Evolutionary conservation across 2,888 invertebrate species (phyloP).

Genomic region (Andricus curvator): DNA sequence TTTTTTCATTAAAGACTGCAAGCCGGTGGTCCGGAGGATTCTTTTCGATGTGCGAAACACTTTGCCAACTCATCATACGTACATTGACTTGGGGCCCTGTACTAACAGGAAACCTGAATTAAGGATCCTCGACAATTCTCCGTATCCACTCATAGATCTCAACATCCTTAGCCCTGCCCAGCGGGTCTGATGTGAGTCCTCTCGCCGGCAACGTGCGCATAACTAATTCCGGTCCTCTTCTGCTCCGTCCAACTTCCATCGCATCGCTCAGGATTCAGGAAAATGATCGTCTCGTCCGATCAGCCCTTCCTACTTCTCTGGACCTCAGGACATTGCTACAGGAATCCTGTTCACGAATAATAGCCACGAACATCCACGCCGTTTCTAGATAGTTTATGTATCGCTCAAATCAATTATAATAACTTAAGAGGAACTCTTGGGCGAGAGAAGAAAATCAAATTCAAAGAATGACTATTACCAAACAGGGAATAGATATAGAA

Average conservation of each 20-base stretch:
- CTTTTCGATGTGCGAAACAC: conserved; percentile 36
- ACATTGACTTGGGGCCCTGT: conserved; percentile 12
- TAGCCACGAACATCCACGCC: neutral
- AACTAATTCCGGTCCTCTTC: conserved; percentile 24
- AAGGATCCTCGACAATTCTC: conserved; percentile 49
- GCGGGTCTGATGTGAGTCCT: conserved; percentile 40
- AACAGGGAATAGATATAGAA: conserved; percentile 16
- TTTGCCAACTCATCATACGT: conserved; percentile 50
- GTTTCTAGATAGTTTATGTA: neutral
- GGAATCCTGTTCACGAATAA: conserved; percentile 1
- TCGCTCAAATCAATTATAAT: neutral
- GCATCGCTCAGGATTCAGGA: conserved; percentile 22
- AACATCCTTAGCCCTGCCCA: conserved; percentile 12
- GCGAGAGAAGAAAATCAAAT: conserved; percentile 4
- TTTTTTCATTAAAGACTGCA: conserved; percentile 23
- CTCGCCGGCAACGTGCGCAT: conserved; percentile 3
- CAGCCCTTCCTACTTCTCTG: neutral
- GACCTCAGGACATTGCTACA: neutral
- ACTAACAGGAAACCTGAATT: conserved; percentile 38
- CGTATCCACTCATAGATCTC: conserved; percentile 49
- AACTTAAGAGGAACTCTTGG: neutral
- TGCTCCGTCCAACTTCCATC: conserved; percentile 6
- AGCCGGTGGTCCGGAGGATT: conserved; percentile 44
- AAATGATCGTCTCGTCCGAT: neutral
- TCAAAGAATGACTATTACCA: neutral